phyloP scores from a whole-genome alignment of 2,797 vertebrate genomes.

The Setipinna tenuifilis region DNA sequence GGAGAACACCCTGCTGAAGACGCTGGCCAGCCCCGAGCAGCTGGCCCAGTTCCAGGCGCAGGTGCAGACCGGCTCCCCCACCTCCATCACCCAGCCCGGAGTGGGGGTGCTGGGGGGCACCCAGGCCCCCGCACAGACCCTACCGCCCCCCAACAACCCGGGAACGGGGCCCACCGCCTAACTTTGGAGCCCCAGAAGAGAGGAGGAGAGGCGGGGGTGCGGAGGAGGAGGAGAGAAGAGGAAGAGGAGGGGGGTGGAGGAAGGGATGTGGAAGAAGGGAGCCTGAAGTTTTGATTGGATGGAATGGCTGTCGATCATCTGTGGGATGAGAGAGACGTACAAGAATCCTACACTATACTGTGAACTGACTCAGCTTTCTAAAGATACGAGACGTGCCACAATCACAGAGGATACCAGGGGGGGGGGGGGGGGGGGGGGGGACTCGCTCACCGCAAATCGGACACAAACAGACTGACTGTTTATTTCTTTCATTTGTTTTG shows the following conservation, averaged over 20 bases:
- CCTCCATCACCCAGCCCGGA: constrained; percentile 68
- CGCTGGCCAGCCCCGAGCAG: constrained; percentile 94
- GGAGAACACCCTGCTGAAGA: constrained; percentile 95
- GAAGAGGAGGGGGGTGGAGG: constrained; percentile 19
- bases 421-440: constrained; percentile 37
- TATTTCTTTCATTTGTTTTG: too few relatives aligned
- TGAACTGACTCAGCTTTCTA: constrained; percentile 60
- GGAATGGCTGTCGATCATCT: not conserved
- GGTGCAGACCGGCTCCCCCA: constrained; percentile 81
- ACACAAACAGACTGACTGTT: not conserved
- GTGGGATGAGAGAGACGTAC: not conserved
- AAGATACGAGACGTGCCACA: constrained; percentile 55
- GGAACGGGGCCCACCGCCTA: constrained; percentile 69
- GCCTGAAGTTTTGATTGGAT: not conserved
- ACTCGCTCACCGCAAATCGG: constrained; percentile 21
- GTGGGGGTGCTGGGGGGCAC: constrained; percentile 56
- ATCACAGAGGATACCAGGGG: constrained; percentile 47
- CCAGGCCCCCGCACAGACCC: constrained; percentile 71
- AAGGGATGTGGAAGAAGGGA: not conserved
- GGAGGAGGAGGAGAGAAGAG: not conserved
- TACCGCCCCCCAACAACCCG: constrained; percentile 72
- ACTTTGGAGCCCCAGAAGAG: constrained; percentile 29
- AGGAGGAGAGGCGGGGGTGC: constrained; percentile 24
- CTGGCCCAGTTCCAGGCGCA: constrained; percentile 96
- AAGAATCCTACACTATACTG: constrained; percentile 59